Evolutionary conservation across 1,140 invertebrate genomes (phyloP).

Genomic region (Melanaphis sacchari): DNA sequence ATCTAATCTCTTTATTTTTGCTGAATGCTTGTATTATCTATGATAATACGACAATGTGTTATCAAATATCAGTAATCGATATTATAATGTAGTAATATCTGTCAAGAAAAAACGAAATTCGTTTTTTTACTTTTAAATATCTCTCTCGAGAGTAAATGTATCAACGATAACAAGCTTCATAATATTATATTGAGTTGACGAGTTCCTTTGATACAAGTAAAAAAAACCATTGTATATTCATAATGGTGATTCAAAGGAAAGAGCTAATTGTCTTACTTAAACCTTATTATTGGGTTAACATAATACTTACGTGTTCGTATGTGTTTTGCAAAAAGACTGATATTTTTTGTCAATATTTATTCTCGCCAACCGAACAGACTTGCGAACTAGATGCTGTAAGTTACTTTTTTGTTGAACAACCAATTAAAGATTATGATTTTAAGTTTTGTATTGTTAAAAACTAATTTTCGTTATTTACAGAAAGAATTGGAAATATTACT

Average conservation of each 20-base stretch:
- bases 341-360: slow-evolving; percentile 75
- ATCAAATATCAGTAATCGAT: not conserved
- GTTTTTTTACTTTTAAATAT: not conserved
- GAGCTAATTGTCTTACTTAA: slow-evolving; percentile 77
- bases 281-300: slow-evolving; percentile 88
- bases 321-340: slow-evolving; percentile 76
- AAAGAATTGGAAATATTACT: slow-evolving; percentile 95
- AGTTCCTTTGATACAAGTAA: not conserved
- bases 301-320: slow-evolving; percentile 84
- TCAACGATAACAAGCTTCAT: not conserved
- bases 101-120: not conserved
- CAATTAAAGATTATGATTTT: not conserved
- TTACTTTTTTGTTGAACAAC: slow-evolving; percentile 58
- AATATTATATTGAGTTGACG: not conserved
- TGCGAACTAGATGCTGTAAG: slow-evolving; percentile 83
- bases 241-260: slow-evolving; percentile 62
- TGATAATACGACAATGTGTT: not conserved
- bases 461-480: slow-evolving; percentile 66
- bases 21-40: not conserved
- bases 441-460: not conserved
- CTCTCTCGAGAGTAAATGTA: not conserved
- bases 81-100: not conserved
- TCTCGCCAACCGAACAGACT: slow-evolving; percentile 68
- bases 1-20: too few species aligned
- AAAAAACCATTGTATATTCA: not conserved